phyloP scores from a whole-genome alignment of 2,888 invertebrate species.

The Plagodis dolabraria region DNA sequence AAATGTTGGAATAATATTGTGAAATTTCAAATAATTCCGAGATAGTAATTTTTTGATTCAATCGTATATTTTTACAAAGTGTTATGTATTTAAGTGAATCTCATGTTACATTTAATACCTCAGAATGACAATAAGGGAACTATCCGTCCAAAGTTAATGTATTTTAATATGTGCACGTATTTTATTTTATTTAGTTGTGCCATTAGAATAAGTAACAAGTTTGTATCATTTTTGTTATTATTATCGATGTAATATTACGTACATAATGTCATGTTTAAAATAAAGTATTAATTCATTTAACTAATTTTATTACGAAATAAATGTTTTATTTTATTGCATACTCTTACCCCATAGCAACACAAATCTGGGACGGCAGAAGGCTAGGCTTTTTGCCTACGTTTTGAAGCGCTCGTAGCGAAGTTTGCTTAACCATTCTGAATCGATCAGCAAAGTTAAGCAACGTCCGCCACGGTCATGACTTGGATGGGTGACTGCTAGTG shows the following conservation, averaged over 20 bases:
- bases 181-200: constrained; percentile 36
- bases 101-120: constrained; percentile 27
- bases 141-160: constrained; percentile 41
- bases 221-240: constrained; percentile 23
- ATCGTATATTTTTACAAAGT: no score
- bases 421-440: no score
- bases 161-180: constrained; percentile 27
- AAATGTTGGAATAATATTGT: no score
- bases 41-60: no score
- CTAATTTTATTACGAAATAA: constrained; percentile 8
- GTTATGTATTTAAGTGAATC: not conserved
- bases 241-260: constrained; percentile 10
- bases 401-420: no score
- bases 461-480: no score
- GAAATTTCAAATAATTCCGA: no score
- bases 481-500: no score
- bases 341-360: no score
- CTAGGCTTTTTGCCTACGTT: no score
- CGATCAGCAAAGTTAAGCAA: no score
- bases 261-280: constrained; percentile 19
- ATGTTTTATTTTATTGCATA: constrained; percentile 2
- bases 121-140: constrained; percentile 18
- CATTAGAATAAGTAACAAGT: constrained; percentile 32
- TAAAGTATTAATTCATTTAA: constrained; percentile 30
- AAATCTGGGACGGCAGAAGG: no score